These are phyloP conservation scores for Tokudaia muenninki DNA, from an alignment of 2,797 vertebrate genomes.

Conservation along the genomic window DNA sequence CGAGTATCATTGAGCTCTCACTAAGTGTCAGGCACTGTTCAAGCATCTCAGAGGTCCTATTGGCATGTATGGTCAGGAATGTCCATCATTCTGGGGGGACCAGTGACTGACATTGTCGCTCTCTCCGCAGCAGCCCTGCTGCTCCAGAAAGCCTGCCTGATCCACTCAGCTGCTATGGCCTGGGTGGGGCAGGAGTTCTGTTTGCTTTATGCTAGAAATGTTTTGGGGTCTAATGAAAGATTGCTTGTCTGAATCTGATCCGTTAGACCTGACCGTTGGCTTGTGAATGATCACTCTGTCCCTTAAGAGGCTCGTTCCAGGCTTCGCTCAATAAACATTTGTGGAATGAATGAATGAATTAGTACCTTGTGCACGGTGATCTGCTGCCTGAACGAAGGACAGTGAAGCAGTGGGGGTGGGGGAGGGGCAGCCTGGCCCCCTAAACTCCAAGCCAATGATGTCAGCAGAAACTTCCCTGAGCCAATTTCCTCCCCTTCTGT, in stretches of 20 bases:
- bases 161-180: background rate
- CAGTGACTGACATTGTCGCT: background rate
- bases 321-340: conserved; percentile 75
- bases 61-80: background rate
- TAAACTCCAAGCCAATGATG: background rate
- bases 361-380: conserved; percentile 70
- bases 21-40: background rate
- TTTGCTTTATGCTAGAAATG: conserved; percentile 69
- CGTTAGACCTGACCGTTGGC: conserved; percentile 74
- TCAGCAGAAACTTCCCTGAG: background rate
- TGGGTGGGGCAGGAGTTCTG: conserved; percentile 27
- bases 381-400: background rate
- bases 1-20: background rate
- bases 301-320: conserved; percentile 46
- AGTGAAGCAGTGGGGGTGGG: background rate
- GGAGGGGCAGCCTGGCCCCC: background rate
- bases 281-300: conserved; percentile 79
- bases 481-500: background rate
- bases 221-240: conserved; percentile 80
- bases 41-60: background rate
- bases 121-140: background rate
- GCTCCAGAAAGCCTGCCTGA: background rate
- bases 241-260: conserved; percentile 75
- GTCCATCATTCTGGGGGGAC: background rate
- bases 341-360: conserved; percentile 80